phyloP scores from a whole-genome alignment of 1,140 invertebrate species.

The Episyrphus balteatus region DNA sequence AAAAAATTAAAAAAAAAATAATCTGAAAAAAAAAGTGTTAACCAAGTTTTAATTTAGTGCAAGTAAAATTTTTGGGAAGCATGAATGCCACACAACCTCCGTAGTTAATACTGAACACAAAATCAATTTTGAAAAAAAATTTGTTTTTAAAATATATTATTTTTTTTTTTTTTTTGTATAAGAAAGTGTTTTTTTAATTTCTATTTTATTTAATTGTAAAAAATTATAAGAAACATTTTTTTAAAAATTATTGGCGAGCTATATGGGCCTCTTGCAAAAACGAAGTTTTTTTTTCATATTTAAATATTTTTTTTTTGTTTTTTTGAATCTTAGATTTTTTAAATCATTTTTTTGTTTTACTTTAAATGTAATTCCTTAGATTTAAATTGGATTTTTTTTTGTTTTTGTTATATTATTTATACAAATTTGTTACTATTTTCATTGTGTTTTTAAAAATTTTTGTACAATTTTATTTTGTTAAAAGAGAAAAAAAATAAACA shows the following conservation, averaged over 20 bases:
- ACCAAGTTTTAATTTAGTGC: no score
- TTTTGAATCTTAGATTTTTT: background rate
- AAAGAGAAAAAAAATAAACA: no score
- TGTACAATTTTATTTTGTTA: no score
- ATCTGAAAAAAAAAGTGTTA: no score
- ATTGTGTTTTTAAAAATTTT: constrained; percentile 1
- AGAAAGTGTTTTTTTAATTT: background rate
- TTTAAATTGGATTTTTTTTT: constrained; percentile 7
- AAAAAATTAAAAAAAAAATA: no score
- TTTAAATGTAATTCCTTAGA: constrained; percentile 8
- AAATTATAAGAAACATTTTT: background rate
- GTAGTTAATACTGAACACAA: no score
- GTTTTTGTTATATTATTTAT: constrained; percentile 11
- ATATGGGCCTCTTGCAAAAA: constrained; percentile 41
- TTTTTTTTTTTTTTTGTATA: constrained; percentile 18
- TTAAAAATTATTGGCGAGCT: constrained; percentile 37
- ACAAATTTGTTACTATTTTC: constrained; percentile 13
- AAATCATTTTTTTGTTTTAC: constrained; percentile 8
- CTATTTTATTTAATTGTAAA: background rate
- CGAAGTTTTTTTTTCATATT: constrained; percentile 35
- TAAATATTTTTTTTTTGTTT: constrained; percentile 18
- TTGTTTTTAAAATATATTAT: constrained; percentile 12
- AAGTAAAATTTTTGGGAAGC: no score
- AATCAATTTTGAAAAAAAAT: no score
- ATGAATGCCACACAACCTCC: no score